phyloP scores from a whole-genome alignment of 2,113 vertebrate genomes.

The Melanostigma gelatinosum region DNA sequence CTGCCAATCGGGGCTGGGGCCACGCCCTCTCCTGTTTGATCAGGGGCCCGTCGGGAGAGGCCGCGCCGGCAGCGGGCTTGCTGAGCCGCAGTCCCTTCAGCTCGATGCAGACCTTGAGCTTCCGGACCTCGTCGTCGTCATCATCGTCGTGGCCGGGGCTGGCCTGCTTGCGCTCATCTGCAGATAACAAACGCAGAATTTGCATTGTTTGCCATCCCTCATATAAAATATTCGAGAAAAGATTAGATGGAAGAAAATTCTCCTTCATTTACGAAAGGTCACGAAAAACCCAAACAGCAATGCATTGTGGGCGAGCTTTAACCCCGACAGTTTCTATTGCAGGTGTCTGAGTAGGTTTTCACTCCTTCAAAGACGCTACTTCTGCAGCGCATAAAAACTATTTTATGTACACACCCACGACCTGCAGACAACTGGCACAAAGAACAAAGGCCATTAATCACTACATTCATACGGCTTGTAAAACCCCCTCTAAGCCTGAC shows the following conservation, averaged over 20 bases:
- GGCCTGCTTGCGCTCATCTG: slow-evolving; percentile 62
- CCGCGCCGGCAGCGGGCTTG: slow-evolving; percentile 83
- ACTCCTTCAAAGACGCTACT: not conserved
- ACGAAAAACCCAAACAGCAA: not conserved
- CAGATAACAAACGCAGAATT: slow-evolving; percentile 1
- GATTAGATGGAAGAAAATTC: not conserved
- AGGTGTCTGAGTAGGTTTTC: not conserved
- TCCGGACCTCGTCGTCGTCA: slow-evolving; percentile 91
- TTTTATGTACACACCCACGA: slow-evolving; percentile 3
- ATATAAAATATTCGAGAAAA: slow-evolving; percentile 2
- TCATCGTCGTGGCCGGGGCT: slow-evolving; percentile 60
- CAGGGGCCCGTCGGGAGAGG: slow-evolving; percentile 86
- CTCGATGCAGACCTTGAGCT: slow-evolving; percentile 99
- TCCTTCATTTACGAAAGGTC: not conserved
- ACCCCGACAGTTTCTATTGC: not conserved
- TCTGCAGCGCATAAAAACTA: slow-evolving; percentile 10
- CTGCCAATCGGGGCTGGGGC: slow-evolving; percentile 58
- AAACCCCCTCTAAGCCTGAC: slow-evolving; percentile 45
- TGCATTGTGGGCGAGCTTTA: not conserved
- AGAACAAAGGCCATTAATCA: slow-evolving; percentile 63
- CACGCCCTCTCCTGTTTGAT: slow-evolving; percentile 77
- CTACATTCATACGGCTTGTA: slow-evolving; percentile 42
- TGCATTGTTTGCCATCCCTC: not conserved
- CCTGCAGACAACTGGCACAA: slow-evolving; percentile 20
- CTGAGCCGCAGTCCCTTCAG: slow-evolving; percentile 97